phyloP scores from a whole-genome alignment of 2,113 vertebrate species.

The Arothron firmamentum region DNA sequence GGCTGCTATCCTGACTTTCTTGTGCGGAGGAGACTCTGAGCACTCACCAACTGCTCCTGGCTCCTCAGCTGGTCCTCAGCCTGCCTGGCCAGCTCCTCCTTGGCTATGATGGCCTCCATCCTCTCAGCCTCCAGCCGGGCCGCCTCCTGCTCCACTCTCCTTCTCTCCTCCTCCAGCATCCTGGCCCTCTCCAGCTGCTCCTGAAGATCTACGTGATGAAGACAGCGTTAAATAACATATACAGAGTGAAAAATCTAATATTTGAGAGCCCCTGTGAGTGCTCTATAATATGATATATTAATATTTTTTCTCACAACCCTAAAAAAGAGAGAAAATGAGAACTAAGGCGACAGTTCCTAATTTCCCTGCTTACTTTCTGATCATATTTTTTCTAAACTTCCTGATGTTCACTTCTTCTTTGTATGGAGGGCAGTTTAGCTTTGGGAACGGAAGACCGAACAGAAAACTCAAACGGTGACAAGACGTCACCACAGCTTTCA shows the following conservation, averaged over 20 bases:
- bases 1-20: too few relatives aligned
- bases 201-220: constrained; percentile 78
- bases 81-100: constrained; percentile 91
- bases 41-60: constrained; percentile 93
- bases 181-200: constrained; percentile 89
- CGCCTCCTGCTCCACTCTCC: constrained; percentile 84
- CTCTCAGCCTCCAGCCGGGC: constrained; percentile 90
- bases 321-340: too few relatives aligned
- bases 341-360: too few relatives aligned
- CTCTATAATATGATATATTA: too few relatives aligned
- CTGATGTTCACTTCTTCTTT: not conserved
- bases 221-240: not conserved
- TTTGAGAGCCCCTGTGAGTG: not conserved
- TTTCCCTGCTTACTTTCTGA: too few relatives aligned
- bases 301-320: too few relatives aligned
- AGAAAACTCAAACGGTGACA: too few relatives aligned
- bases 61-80: constrained; percentile 88
- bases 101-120: constrained; percentile 87
- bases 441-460: too few relatives aligned
- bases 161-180: constrained; percentile 88
- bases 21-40: not conserved
- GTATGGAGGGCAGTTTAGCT: constrained; percentile 34
- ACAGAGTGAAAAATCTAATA: not conserved
- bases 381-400: too few relatives aligned
- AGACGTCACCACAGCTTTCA: too few relatives aligned